Base-by-base conservation (phyloP, 2,113 vertebrate genomes). In the Spermophilus dauricus region DNA sequence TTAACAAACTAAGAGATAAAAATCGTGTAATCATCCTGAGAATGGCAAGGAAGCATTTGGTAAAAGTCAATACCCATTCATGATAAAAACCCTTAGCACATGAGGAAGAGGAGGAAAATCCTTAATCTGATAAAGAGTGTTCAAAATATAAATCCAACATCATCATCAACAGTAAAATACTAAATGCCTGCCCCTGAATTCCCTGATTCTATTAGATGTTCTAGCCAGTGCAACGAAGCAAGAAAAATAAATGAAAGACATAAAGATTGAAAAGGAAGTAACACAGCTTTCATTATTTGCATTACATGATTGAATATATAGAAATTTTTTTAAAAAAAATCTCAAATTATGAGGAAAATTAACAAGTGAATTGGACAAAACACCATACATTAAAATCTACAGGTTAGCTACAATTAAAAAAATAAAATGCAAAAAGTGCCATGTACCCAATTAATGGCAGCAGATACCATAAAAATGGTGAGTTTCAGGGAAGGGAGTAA, bases 311-410 rank as follows among this genome's bases (percentile, higher is more conserved):
- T 39, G 13, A 17, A 39, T 45, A 65, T 58, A 8, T 32, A 72
- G 6, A 90, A 65, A 16, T 9, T 45, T 92, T 20, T 28, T 28
- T 39, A 53, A 18, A 69, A 18, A 69, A 72, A 58, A 76, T 22
- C 39, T 96, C 65, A 75, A 85, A 85, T 84, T 53, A 88, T 63
- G 48, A 84, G 28, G 11, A 82, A 92, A 86, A 86, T 63, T 34
- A 95, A 73, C 51, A 95, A n/a, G 14, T 10, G 4, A 83, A 39
- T 87, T 83, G 56, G 91, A 39, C 63, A 56, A 65, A 70, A 9
- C 83, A 83, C 9, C 30, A 32, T 91, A 69, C 45, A 61, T 78
- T 95, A 69, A 88, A 75, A 86, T 92, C 14, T 63, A 34, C 28
- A 30, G 8, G 22, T 26, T 80, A 53, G 11, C 70, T 48, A 45